Conservation (phyloP, 2,888 invertebrate genomes). For the Stenodema calcarata region DNA sequence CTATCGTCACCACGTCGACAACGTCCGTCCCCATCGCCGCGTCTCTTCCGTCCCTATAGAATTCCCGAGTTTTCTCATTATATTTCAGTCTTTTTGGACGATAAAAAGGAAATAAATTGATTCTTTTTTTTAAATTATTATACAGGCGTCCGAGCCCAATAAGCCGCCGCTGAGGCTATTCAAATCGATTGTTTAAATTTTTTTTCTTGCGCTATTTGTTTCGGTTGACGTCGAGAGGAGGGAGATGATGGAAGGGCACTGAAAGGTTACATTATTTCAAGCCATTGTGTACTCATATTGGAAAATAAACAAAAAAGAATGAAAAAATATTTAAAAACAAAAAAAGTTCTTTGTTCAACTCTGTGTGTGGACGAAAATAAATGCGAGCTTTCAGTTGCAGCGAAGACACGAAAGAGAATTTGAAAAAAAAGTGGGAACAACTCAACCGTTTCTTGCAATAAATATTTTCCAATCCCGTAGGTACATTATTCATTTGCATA, state of each 20-base stretch:
- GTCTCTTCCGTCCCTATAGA: not conserved
- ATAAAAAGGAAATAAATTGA: constrained; percentile 19
- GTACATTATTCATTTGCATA: not conserved
- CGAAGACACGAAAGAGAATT: not conserved
- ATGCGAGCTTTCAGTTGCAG: constrained; percentile 1
- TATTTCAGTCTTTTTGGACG: constrained; percentile 9
- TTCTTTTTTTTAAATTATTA: too few species aligned
- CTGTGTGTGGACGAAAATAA: not conserved
- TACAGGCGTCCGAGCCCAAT: not conserved
- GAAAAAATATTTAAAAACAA: too few species aligned
- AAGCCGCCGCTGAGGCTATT: constrained; percentile 1
- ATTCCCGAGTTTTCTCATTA: constrained; percentile 28
- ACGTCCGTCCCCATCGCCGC: not conserved
- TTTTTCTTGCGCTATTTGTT: not conserved
- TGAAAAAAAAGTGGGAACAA: not conserved
- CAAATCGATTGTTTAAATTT: constrained; percentile 9
- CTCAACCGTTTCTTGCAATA: not conserved
- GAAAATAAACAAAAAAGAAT: too few species aligned
- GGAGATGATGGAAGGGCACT: constrained; percentile 1
- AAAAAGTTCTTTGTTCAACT: not conserved
- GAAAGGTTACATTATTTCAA: constrained; percentile 8
- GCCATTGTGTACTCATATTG: constrained; percentile 9
- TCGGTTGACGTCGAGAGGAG: not conserved
- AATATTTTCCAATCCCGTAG: not conserved
- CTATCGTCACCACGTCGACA: not conserved